A percentile compares a stretch with the other conserved stretches of the same genome.
These are phyloP conservation scores for Petrocephalus microphthalmus DNA, from an alignment of 2,113 vertebrate genomes.

Conservation along the genomic window DNA sequence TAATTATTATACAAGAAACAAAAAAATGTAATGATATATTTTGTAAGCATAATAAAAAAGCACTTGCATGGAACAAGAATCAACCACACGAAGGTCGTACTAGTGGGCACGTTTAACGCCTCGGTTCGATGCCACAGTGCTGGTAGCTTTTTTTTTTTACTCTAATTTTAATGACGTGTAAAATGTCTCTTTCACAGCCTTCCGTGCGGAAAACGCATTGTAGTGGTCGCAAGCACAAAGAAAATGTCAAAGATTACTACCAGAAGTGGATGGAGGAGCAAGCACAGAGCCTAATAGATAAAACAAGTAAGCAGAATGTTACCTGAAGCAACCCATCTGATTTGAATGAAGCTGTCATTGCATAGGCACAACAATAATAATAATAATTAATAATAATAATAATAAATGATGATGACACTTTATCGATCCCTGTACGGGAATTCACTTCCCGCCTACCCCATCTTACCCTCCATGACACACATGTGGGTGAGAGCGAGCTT, in stretches of 20 bases:
- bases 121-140: background rate
- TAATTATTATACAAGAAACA: background rate
- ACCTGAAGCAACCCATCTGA: background rate
- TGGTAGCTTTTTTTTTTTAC: background rate
- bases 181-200: slow-evolving; percentile 58
- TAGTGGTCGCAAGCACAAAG: slow-evolving; percentile 94
- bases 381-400: background rate
- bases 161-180: background rate
- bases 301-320: slow-evolving; percentile 71
- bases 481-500: background rate
- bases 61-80: background rate
- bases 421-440: background rate
- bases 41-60: background rate
- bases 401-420: background rate
- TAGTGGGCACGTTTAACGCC: background rate
- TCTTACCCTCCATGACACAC: background rate
- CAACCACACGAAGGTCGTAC: background rate
- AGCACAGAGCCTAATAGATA: slow-evolving; percentile 96
- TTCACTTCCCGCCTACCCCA: background rate
- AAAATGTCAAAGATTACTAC: slow-evolving; percentile 97
- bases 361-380: too few species aligned
- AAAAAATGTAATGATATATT: background rate
- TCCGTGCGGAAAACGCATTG: slow-evolving; percentile 97
- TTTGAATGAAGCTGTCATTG: background rate
- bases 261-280: slow-evolving; percentile 99